Evolutionary conservation across 2,888 invertebrate species (phyloP).

Genomic region (Thecophora atra): DNA sequence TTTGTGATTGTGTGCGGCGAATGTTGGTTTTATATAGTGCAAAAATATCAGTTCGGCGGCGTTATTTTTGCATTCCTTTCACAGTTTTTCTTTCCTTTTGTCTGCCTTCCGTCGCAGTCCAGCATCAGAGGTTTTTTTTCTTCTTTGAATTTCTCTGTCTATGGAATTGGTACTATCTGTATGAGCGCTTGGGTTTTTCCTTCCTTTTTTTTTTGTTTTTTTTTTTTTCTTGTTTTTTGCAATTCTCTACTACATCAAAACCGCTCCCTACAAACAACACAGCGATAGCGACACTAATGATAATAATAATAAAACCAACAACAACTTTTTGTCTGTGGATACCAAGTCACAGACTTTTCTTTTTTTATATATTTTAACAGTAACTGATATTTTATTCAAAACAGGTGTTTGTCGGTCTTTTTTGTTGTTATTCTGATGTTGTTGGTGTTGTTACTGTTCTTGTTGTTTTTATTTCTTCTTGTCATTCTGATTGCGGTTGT

Average conservation of each 20-base stretch:
- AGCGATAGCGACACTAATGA: constrained; percentile 2
- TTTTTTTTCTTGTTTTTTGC: not conserved
- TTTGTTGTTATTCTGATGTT: constrained; percentile 26
- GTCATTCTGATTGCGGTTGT: not conserved
- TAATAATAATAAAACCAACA: not conserved
- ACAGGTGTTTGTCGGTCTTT: constrained; percentile 39
- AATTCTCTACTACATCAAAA: not conserved
- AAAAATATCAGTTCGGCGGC: not conserved
- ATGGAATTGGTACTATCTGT: not conserved
- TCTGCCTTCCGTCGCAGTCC: not conserved
- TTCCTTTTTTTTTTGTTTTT: not conserved
- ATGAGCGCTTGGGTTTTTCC: not conserved
- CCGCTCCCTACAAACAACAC: not conserved
- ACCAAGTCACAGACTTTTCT: not conserved
- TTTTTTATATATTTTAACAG: too few relatives aligned
- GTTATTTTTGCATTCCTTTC: not conserved
- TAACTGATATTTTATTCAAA: constrained; percentile 24
- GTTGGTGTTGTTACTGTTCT: constrained; percentile 2
- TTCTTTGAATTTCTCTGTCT: not conserved
- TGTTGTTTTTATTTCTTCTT: too few relatives aligned
- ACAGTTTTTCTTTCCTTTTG: not conserved
- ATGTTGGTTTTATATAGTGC: not conserved
- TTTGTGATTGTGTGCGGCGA: not conserved
- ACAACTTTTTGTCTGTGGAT: not conserved
- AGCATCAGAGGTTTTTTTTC: too few relatives aligned